A percentile compares a stretch with the other conserved stretches of the same genome.
Conservation (phyloP, 2,888 invertebrate genomes). For the Drosophila fulvimacula region DNA sequence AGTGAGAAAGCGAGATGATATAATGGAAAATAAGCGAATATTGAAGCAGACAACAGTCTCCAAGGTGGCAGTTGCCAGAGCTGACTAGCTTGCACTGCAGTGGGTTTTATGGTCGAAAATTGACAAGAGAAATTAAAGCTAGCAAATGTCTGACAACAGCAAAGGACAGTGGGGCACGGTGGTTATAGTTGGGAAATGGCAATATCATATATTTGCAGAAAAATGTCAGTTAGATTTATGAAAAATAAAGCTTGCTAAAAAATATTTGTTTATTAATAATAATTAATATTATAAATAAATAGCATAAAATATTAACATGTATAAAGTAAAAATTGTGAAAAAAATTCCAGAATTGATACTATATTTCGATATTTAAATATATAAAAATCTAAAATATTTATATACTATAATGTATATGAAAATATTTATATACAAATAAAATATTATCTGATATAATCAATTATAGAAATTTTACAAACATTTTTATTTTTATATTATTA, state of each 20-base stretch:
- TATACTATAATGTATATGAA: too few species aligned
- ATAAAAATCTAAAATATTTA: too few species aligned
- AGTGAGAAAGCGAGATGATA: conserved; percentile 1
- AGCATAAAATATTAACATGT: neutral
- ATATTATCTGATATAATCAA: too few species aligned
- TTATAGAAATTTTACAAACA: too few species aligned
- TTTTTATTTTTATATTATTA: too few species aligned
- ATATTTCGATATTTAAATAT: too few species aligned
- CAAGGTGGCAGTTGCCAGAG: conserved; percentile 7
- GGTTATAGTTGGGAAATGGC: fast-evolving
- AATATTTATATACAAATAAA: too few species aligned
- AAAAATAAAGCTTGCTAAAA: too few species aligned
- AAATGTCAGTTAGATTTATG: too few species aligned
- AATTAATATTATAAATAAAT: neutral
- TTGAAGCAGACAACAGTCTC: conserved; percentile 39
- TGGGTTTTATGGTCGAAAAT: conserved; percentile 1
- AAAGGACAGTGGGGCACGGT: neutral
- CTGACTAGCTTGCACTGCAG: neutral
- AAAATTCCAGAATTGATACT: too few species aligned
- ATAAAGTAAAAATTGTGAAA: neutral
- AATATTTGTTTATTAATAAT: neutral
- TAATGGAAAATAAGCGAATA: conserved; percentile 49
- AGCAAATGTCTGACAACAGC: neutral
- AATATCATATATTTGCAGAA: neutral
- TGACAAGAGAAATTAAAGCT: conserved; percentile 3